Conservation (phyloP, 2,113 vertebrate genomes). For the Alligator mississippiensis region DNA sequence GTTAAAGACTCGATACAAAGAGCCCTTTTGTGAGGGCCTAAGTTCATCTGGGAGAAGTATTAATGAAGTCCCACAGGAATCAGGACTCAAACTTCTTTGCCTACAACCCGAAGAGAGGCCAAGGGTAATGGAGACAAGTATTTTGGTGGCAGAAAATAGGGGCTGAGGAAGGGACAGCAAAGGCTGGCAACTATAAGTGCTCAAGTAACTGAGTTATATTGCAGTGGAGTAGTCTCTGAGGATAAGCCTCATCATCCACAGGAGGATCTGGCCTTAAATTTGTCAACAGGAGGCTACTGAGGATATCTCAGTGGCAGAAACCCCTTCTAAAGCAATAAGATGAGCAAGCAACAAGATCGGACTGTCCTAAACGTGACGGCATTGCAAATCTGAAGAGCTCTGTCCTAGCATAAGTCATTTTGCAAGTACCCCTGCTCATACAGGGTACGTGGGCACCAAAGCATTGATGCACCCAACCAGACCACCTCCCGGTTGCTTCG, state of each 20-base stretch:
- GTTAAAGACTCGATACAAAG: constrained; percentile 80
- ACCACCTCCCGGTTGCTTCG: neutral
- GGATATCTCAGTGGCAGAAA: neutral
- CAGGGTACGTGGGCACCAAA: neutral
- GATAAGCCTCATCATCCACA: neutral
- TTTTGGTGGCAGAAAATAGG: neutral
- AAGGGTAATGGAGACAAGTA: constrained; percentile 50
- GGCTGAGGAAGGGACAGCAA: neutral
- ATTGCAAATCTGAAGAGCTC: neutral
- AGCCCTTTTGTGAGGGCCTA: constrained; percentile 76
- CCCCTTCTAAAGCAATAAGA: constrained; percentile 12
- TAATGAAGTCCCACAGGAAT: constrained; percentile 75
- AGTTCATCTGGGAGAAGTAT: constrained; percentile 80
- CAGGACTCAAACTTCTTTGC: constrained; percentile 60
- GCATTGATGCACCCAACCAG: neutral
- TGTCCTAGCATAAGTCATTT: neutral
- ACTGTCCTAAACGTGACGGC: neutral
- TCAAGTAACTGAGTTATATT: constrained; percentile 5
- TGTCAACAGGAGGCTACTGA: neutral
- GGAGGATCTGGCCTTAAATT: neutral
- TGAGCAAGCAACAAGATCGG: neutral
- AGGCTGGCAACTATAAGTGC: neutral
- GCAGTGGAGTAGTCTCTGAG: no score
- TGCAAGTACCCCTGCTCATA: neutral
- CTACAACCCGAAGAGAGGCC: constrained; percentile 53